Conservation (phyloP, 2,113 vertebrate species). For the Salvelinus sp. region DNA sequence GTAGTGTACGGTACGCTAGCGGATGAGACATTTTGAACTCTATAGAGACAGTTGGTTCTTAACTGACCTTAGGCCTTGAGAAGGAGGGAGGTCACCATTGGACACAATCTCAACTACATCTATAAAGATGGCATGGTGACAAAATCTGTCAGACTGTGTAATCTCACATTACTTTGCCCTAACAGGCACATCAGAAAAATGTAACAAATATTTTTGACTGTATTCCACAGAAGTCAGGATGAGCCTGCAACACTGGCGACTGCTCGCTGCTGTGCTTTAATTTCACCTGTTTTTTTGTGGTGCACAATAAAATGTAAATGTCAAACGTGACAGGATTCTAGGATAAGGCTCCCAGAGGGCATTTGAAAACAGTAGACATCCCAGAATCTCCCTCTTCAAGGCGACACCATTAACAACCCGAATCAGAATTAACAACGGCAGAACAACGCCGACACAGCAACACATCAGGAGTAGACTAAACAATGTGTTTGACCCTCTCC, state of each 20-base stretch:
- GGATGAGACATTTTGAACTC: slow-evolving; percentile 57
- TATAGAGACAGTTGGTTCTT: slow-evolving; percentile 68
- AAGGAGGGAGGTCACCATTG: slow-evolving; percentile 63
- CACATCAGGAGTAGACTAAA: background rate
- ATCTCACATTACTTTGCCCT: slow-evolving; percentile 60
- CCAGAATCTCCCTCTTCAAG: slow-evolving; percentile 43
- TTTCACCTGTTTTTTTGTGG: slow-evolving; percentile 69
- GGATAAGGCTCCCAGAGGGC: slow-evolving; percentile 72
- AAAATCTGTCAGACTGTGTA: slow-evolving; percentile 57
- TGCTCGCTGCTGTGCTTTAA: slow-evolving; percentile 58
- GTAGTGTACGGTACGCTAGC: background rate
- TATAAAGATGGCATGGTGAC: slow-evolving; percentile 54
- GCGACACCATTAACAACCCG: slow-evolving; percentile 39
- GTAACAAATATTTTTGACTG: slow-evolving; percentile 59
- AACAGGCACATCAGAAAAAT: slow-evolving; percentile 62
- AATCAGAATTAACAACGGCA: slow-evolving; percentile 37
- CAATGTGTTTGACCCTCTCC: background rate
- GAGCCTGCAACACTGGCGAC: slow-evolving; percentile 42
- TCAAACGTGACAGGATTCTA: slow-evolving; percentile 73
- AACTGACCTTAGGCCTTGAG: slow-evolving; percentile 67
- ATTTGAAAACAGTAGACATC: slow-evolving; percentile 64
- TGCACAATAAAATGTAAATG: slow-evolving; percentile 70
- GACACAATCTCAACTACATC: slow-evolving; percentile 64
- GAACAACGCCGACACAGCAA: slow-evolving; percentile 19
- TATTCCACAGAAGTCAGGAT: slow-evolving; percentile 58